Evolutionary conservation across 2,888 invertebrate species (phyloP).

Genomic region (Chromoteleia sp.): DNA sequence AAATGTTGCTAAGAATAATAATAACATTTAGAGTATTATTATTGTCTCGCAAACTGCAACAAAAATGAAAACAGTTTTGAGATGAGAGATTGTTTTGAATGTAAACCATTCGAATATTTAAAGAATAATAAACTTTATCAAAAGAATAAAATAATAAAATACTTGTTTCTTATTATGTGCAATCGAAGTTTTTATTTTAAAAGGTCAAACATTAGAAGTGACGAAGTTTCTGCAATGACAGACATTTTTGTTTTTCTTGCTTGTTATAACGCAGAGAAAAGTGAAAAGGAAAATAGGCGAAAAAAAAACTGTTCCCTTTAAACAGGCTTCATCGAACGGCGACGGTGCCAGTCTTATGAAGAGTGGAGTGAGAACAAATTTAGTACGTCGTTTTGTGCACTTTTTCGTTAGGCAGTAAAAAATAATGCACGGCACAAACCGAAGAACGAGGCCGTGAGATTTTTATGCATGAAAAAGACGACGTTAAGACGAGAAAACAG

Average conservation of each 20-base stretch:
- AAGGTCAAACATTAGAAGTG: no score
- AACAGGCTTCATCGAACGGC: slow-evolving; percentile 56
- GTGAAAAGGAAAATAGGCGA: slow-evolving; percentile 29
- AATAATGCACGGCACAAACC: slow-evolving; percentile 57
- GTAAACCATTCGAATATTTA: no score
- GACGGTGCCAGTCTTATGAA: slow-evolving; percentile 32
- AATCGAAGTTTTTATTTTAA: no score
- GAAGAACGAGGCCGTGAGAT: slow-evolving; percentile 49
- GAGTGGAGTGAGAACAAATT: slow-evolving; percentile 51
- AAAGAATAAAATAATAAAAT: no score
- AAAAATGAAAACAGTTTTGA: no score
- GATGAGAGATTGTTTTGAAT: no score
- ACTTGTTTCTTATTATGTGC: no score
- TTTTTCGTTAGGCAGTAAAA: slow-evolving; percentile 59
- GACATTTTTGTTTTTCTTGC: slow-evolving; percentile 28
- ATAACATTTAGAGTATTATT: no score
- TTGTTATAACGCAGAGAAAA: slow-evolving; percentile 50
- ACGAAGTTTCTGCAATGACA: slow-evolving; percentile 29
- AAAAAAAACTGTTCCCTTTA: slow-evolving; percentile 31
- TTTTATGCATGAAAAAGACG: slow-evolving; percentile 54
- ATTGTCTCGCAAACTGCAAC: no score
- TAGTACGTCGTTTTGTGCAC: slow-evolving; percentile 61
- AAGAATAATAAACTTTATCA: no score
- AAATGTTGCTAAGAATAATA: no score
- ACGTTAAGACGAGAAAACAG: slow-evolving; percentile 48